A percentile compares a stretch with the other conserved stretches of the same genome.
Conservation (phyloP, 1,140 invertebrate genomes). For the Paraescarpia echinospica region DNA sequence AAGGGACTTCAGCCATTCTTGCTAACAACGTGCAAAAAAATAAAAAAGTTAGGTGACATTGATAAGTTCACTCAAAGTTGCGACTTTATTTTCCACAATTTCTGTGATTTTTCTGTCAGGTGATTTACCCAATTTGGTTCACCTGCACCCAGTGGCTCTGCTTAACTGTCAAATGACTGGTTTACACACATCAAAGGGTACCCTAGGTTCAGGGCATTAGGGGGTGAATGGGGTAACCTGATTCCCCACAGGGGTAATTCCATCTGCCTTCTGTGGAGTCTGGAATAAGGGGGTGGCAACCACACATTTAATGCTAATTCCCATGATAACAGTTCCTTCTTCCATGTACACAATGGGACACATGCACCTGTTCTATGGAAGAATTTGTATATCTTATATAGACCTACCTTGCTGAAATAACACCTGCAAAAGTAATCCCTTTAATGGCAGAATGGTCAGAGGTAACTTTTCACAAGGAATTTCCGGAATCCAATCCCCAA, state of each 20-base stretch:
- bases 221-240: not conserved
- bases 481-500: not conserved
- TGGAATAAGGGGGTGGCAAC: not conserved
- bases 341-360: not conserved
- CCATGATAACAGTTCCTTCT: not conserved
- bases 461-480: no score
- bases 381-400: no score
- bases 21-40: not conserved
- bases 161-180: not conserved
- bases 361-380: not conserved
- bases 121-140: not conserved
- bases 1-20: not conserved
- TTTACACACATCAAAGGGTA: not conserved
- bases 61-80: not conserved
- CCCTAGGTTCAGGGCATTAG: not conserved
- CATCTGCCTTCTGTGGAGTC: not conserved
- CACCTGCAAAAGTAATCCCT: not conserved
- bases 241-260: not conserved
- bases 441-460: no score
- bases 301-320: not conserved
- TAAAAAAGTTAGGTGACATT: not conserved
- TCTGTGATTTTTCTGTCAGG: not conserved
- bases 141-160: not conserved
- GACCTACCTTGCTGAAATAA: not conserved
- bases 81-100: not conserved